These are phyloP conservation scores for Taphrorychus bicolor DNA, from an alignment of 2,888 invertebrate species.

Conservation along the genomic window DNA sequence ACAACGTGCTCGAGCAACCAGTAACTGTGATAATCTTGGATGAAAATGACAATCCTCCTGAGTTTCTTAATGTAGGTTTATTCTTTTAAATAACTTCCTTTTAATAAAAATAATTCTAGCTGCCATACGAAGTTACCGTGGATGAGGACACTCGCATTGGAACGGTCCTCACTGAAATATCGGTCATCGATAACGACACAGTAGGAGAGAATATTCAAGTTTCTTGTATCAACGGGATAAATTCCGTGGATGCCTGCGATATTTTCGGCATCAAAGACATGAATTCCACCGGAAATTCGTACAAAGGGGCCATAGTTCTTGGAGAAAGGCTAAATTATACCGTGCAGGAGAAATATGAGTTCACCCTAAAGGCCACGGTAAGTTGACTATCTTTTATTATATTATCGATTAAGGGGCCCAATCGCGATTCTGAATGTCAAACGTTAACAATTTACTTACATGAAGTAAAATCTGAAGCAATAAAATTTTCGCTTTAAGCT, in stretches of 20 bases:
- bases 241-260: slow-evolving; percentile 76
- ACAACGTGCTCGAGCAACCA: slow-evolving; percentile 76
- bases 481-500: no score
- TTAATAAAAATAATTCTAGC: slow-evolving; percentile 61
- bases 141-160: slow-evolving; percentile 78
- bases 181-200: slow-evolving; percentile 80
- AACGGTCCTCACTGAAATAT: slow-evolving; percentile 73
- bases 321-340: slow-evolving; percentile 77
- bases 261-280: slow-evolving; percentile 71
- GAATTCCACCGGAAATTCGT: slow-evolving; percentile 71
- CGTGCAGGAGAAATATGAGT: slow-evolving; percentile 77
- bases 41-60: slow-evolving; percentile 88
- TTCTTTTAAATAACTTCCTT: background rate
- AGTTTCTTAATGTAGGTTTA: slow-evolving; percentile 73
- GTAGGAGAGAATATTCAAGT: slow-evolving; percentile 84
- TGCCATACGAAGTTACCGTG: slow-evolving; percentile 81
- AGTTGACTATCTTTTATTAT: slow-evolving; percentile 45
- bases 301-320: slow-evolving; percentile 77
- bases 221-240: slow-evolving; percentile 65
- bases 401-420: no score
- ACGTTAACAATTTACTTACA: no score
- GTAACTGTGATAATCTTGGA: slow-evolving; percentile 86
- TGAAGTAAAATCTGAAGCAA: no score
- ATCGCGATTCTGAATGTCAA: no score
- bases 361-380: slow-evolving; percentile 79